Evolutionary conservation across 2,888 invertebrate genomes (phyloP).

Genomic region (Apeira syringaria): DNA sequence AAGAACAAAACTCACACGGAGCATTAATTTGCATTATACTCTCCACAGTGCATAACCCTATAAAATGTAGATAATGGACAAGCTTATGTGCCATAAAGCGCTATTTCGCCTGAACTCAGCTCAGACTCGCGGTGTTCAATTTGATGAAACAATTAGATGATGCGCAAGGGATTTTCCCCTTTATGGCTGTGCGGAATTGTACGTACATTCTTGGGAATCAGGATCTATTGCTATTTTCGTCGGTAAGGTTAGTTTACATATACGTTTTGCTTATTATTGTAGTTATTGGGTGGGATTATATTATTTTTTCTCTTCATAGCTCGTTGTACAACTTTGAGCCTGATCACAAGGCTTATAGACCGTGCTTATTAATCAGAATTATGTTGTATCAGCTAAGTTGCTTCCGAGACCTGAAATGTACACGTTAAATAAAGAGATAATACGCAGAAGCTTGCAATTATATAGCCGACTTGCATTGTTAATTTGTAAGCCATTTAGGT

Average conservation of each 20-base stretch:
- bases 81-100: constrained; percentile 65
- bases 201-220: constrained; percentile 20
- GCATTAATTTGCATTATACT: constrained; percentile 77
- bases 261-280: no score
- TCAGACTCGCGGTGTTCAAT: constrained; percentile 48
- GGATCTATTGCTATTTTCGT: constrained; percentile 14
- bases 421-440: background rate
- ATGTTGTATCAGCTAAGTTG: no score
- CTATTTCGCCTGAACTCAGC: constrained; percentile 57
- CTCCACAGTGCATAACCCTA: constrained; percentile 69
- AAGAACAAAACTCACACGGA: constrained; percentile 51
- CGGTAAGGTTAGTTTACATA: no score
- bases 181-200: constrained; percentile 33
- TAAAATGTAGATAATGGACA: constrained; percentile 72
- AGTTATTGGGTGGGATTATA: no score
- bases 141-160: constrained; percentile 61
- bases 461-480: constrained; percentile 1
- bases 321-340: no score
- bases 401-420: no score
- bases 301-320: no score
- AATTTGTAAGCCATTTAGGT: constrained; percentile 9
- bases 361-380: no score
- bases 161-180: constrained; percentile 45
- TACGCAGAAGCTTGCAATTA: background rate
- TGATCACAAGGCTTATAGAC: no score